A percentile compares a stretch with the other conserved stretches of the same genome.
Evolutionary conservation across 1,140 invertebrate species (phyloP).

Genomic region (Anastatus disparis): DNA sequence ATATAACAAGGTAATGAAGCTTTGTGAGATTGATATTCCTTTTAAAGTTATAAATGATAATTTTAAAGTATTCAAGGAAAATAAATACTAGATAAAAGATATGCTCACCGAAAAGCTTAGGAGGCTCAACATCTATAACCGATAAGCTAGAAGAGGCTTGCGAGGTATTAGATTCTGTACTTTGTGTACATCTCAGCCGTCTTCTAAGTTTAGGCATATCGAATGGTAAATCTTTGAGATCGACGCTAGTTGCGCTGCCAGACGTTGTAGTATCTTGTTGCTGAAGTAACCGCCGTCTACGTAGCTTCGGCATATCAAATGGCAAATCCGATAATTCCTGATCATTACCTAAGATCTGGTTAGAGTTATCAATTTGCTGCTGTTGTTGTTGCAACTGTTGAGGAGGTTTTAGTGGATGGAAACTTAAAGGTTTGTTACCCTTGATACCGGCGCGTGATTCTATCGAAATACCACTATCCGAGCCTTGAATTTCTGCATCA

Average conservation of each 20-base stretch:
- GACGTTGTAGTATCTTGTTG: slow-evolving; percentile 74
- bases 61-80: no score
- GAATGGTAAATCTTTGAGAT: slow-evolving; percentile 83
- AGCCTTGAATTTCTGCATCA: slow-evolving; percentile 82
- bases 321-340: slow-evolving; percentile 79
- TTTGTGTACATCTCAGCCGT: slow-evolving; percentile 72
- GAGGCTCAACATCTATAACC: slow-evolving; percentile 75
- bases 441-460: slow-evolving; percentile 82
- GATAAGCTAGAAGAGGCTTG: slow-evolving; percentile 84
- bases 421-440: slow-evolving; percentile 66
- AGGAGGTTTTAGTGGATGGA: slow-evolving; percentile 69
- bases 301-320: slow-evolving; percentile 90
- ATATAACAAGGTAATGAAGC: no score
- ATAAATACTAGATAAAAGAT: no score
- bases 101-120: slow-evolving; percentile 58
- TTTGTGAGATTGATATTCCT: no score
- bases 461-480: slow-evolving; percentile 86
- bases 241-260: slow-evolving; percentile 78
- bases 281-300: slow-evolving; percentile 72
- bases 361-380: slow-evolving; percentile 64
- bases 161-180: slow-evolving; percentile 75
- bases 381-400: neutral
- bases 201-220: slow-evolving; percentile 89
- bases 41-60: no score
- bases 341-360: slow-evolving; percentile 60